phyloP scores from a whole-genome alignment of 2,888 invertebrate species.

The Amaurobius ferox region DNA sequence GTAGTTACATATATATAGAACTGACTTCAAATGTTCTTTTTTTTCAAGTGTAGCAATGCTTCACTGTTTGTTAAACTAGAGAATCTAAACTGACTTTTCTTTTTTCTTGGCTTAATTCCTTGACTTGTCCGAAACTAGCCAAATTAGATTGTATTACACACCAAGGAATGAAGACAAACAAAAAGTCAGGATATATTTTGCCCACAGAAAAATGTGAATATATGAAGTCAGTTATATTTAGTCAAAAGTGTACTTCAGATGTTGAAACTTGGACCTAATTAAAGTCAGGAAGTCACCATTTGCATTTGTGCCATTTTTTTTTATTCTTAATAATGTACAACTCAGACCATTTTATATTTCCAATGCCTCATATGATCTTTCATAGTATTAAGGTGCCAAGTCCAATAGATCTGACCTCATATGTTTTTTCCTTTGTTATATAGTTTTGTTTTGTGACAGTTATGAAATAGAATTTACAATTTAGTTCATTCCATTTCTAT shows the following conservation, averaged over 20 bases:
- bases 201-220: not conserved
- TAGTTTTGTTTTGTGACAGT: not conserved
- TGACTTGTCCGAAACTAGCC: constrained; percentile 56
- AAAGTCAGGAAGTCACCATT: not conserved
- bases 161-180: constrained; percentile 67
- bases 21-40: not conserved
- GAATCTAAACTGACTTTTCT: constrained; percentile 57
- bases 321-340: not conserved
- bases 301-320: not conserved
- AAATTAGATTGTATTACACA: constrained; percentile 61
- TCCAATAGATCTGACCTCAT: constrained; percentile 8
- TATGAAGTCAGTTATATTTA: constrained; percentile 8
- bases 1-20: not conserved
- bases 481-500: not conserved
- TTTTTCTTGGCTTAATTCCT: constrained; percentile 70
- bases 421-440: not conserved
- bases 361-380: not conserved
- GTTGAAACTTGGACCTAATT: constrained; percentile 2
- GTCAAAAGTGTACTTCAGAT: not conserved
- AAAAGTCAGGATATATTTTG: constrained; percentile 57
- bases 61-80: not conserved
- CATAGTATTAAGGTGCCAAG: constrained; percentile 6
- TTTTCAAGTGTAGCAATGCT: not conserved
- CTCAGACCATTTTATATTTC: not conserved
- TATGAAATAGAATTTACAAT: not conserved